Percentiles rank a stretch among this genome's conserved stretches.
Evolutionary conservation across 1,140 invertebrate species (phyloP).

Genomic region (Drusus annulatus): DNA sequence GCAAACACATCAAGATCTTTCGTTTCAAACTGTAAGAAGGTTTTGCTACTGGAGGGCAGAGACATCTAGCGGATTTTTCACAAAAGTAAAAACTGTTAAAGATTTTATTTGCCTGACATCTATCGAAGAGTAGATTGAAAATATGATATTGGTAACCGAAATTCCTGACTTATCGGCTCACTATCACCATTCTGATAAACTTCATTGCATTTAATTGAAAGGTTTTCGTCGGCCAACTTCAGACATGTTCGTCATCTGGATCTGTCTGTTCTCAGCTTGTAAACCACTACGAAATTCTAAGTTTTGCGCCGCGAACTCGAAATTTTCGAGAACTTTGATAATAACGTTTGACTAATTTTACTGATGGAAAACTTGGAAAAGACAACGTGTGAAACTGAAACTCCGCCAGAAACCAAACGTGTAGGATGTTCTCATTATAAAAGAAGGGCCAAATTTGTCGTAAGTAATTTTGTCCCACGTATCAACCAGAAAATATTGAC

Average conservation of each 20-base stretch:
- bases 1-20: too few relatives aligned
- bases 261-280: too few relatives aligned
- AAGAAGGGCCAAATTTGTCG: conserved; percentile 86
- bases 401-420: conserved; percentile 63
- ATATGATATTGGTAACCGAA: neutral
- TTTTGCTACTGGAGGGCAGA: too few relatives aligned
- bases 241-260: conserved; percentile 35
- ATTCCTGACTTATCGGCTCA: conserved; percentile 11
- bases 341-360: conserved; percentile 31
- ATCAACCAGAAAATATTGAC: conserved; percentile 39
- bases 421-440: conserved; percentile 85
- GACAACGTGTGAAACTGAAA: conserved; percentile 15
- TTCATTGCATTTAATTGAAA: conserved; percentile 25
- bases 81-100: too few relatives aligned
- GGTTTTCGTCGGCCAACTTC: conserved; percentile 21
- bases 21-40: too few relatives aligned
- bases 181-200: neutral
- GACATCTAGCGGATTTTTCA: too few relatives aligned
- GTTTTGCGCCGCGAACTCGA: conserved; percentile 37
- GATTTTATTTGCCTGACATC: neutral
- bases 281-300: conserved; percentile 36
- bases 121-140: conserved; percentile 5
- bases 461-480: conserved; percentile 68
- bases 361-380: conserved; percentile 41
- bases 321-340: conserved; percentile 11